Evolutionary conservation across 1,140 invertebrate species (phyloP).

Genomic region (Cepaea nemoralis): DNA sequence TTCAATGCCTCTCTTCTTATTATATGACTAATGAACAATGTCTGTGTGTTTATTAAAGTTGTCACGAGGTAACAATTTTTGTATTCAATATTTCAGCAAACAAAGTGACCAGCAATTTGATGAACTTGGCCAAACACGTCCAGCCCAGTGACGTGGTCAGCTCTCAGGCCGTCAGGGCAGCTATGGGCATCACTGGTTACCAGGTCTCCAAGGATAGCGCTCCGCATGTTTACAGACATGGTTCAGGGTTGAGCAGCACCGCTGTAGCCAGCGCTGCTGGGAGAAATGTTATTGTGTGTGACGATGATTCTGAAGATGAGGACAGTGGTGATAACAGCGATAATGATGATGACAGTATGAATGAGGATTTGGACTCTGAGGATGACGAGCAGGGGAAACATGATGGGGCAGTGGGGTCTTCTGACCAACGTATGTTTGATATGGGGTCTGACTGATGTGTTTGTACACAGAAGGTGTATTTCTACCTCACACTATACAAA

Average conservation of each 20-base stretch:
- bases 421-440: constrained; percentile 6
- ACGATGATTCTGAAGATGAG: constrained; percentile 34
- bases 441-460: neutral
- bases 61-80: neutral
- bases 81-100: constrained; percentile 17
- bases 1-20: too few relatives aligned
- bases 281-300: neutral
- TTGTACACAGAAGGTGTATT: too few relatives aligned
- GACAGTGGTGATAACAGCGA: constrained; percentile 18
- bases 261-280: neutral
- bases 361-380: neutral
- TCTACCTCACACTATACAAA: too few relatives aligned
- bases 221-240: neutral
- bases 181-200: constrained; percentile 34
- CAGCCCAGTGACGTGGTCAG: constrained; percentile 38
- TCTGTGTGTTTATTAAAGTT: too few relatives aligned
- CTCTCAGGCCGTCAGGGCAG: constrained; percentile 29
- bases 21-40: too few relatives aligned
- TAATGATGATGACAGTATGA: constrained; percentile 25
- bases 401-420: neutral
- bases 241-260: neutral
- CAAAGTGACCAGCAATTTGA: constrained; percentile 31
- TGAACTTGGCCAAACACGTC: constrained; percentile 31
- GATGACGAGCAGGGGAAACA: constrained; percentile 17
- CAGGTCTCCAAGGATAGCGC: neutral